Percentiles rank a stretch among this genome's conserved stretches.
These are phyloP conservation scores for Gisinianus flammeolus DNA, from an alignment of 2,888 invertebrate species.

Conservation along the genomic window DNA sequence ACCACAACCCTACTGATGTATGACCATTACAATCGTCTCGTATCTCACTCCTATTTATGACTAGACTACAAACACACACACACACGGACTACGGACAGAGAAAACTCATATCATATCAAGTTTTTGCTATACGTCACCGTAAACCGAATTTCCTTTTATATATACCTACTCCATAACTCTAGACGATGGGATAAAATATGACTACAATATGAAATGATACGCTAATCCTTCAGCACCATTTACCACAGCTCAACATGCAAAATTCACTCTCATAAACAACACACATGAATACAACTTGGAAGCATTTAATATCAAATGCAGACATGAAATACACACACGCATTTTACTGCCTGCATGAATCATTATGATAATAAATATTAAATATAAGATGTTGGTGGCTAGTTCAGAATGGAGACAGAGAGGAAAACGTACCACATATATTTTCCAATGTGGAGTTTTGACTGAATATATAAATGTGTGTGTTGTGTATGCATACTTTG, in stretches of 20 bases:
- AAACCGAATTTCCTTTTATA: not conserved
- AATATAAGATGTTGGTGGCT: constrained; percentile 3
- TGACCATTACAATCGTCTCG: constrained; percentile 33
- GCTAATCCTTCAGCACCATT: not conserved
- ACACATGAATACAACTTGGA: not conserved
- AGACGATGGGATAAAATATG: not conserved
- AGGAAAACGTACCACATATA: not conserved
- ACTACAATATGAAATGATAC: not conserved
- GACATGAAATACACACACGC: constrained; percentile 7
- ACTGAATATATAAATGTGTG: constrained; percentile 6
- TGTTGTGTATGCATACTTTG: not conserved
- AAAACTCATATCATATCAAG: not conserved
- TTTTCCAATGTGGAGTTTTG: not conserved
- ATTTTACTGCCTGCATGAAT: constrained; percentile 13
- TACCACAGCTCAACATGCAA: not conserved
- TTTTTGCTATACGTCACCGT: not conserved
- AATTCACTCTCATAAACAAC: not conserved
- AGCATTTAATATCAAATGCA: constrained; percentile 15
- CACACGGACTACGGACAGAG: not conserved
- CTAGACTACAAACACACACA: not conserved
- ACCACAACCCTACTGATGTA: constrained; percentile 31
- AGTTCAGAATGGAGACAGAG: not conserved
- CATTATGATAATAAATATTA: constrained; percentile 21
- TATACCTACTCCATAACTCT: not conserved
- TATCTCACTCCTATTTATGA: constrained; percentile 31